Conservation (phyloP, 2,113 vertebrate species). For the Brachyhypopomus occidentalis region DNA sequence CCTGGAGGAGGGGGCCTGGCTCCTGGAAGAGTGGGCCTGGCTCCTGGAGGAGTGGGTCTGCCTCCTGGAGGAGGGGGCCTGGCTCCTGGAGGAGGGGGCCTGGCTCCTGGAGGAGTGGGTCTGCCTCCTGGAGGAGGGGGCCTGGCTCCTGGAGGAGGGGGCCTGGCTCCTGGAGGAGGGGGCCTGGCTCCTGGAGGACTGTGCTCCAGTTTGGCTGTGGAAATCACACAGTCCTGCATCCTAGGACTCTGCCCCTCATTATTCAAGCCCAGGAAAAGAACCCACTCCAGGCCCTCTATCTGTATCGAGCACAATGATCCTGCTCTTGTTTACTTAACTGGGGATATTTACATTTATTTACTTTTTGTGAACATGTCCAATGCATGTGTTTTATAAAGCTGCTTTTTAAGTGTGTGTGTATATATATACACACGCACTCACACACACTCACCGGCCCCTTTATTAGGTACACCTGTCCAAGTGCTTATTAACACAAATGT, state of each 20-base stretch:
- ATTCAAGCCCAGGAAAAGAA: background rate
- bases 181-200: no score
- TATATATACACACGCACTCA: no score
- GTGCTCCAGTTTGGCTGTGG: background rate
- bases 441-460: no score
- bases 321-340: background rate
- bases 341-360: background rate
- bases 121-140: no score
- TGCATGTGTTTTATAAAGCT: conserved; percentile 8
- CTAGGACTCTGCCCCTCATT: no score
- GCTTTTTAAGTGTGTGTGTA: background rate
- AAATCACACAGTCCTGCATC: background rate
- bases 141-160: no score
- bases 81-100: no score
- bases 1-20: no score
- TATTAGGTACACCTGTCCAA: no score
- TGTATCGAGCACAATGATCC: background rate
- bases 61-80: no score
- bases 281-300: background rate
- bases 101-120: background rate
- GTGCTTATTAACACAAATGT: no score
- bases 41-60: background rate
- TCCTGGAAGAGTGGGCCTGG: background rate
- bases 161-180: no score
- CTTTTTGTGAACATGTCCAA: background rate